phyloP scores from a whole-genome alignment of 2,797 vertebrate genomes.

The Onychomys arenicola region DNA sequence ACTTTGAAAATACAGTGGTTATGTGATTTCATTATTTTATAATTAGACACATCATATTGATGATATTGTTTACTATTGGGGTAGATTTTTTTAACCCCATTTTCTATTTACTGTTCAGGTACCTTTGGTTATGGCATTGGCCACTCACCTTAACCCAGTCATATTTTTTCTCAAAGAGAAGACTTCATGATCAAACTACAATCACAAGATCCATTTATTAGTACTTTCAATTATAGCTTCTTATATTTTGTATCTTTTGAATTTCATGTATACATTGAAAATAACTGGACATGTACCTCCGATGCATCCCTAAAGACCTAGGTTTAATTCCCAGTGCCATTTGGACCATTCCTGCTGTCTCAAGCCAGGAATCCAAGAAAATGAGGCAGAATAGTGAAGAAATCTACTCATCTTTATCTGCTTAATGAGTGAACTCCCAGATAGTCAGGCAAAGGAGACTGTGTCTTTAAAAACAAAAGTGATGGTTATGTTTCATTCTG shows the following conservation, averaged over 20 bases:
- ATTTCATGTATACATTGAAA: neutral
- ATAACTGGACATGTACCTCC: neutral
- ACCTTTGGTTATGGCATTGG: neutral
- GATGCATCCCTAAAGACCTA: neutral
- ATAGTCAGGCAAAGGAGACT: neutral
- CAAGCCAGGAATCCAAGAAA: neutral
- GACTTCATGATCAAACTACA: no score
- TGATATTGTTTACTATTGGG: neutral
- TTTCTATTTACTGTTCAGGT: neutral
- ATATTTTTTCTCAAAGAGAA: neutral
- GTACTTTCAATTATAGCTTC: neutral
- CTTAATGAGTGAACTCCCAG: neutral
- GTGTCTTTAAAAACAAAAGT: neutral
- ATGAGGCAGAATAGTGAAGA: neutral
- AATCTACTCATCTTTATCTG: neutral
- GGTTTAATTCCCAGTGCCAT: neutral
- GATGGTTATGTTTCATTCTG: neutral
- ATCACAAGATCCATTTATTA: neutral
- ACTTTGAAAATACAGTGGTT: neutral
- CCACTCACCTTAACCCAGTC: neutral
- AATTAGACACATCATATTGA: neutral
- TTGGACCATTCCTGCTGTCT: neutral
- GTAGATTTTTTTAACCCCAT: neutral
- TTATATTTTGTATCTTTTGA: neutral
- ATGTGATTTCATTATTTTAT: neutral